Conservation (phyloP, 2,888 invertebrate genomes). For the Trimorus sp. region DNA sequence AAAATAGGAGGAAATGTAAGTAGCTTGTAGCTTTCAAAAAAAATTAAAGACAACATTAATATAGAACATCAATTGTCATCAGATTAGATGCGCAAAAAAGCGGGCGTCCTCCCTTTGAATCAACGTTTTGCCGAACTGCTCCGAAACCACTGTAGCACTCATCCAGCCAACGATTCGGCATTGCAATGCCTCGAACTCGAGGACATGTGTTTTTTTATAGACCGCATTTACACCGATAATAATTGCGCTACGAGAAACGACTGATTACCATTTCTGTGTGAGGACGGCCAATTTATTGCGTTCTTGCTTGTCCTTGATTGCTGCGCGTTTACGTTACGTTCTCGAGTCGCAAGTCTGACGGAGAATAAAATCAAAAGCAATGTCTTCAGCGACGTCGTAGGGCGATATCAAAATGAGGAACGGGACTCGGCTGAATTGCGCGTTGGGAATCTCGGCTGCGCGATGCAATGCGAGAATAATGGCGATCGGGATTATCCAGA, state of each 20-base stretch:
- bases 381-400: conserved; percentile 28
- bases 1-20: too few relatives aligned
- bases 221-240: conserved; percentile 45
- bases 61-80: too few relatives aligned
- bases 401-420: conserved; percentile 48
- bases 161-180: conserved; percentile 20
- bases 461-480: conserved; percentile 49
- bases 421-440: not conserved
- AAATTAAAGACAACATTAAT: too few relatives aligned
- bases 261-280: conserved; percentile 50
- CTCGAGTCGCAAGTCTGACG: conserved; percentile 33
- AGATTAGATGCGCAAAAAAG: too few relatives aligned
- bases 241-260: conserved; percentile 44
- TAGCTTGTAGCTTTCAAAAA: too few relatives aligned
- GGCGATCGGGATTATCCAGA: conserved; percentile 43
- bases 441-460: not conserved
- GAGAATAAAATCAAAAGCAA: conserved; percentile 54
- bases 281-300: conserved; percentile 23
- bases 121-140: too few relatives aligned
- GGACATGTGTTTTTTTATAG: conserved; percentile 40
- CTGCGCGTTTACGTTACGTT: conserved; percentile 11
- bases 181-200: conserved; percentile 26
- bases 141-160: not conserved
- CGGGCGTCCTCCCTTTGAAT: too few relatives aligned
- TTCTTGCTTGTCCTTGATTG: conserved; percentile 33